Evolutionary conservation across 2,797 vertebrate genomes (phyloP), one percentile per base, ranked within the genome.

Genomic region (Luscinia megarhynchos): DNA sequence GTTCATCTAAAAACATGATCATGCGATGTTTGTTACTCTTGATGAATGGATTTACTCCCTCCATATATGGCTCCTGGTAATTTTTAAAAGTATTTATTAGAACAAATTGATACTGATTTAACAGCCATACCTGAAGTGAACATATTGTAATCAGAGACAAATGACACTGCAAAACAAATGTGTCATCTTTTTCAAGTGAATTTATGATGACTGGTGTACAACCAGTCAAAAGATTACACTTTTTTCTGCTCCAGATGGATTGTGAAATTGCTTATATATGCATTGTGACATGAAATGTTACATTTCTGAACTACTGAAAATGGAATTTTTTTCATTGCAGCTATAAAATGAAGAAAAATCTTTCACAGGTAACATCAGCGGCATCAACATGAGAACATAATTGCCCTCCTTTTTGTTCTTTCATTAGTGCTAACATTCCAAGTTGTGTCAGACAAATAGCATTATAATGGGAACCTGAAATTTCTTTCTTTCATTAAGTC

Each of bases 1-100:
- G 98, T 97, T 99, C 99, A 98, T 99, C 99, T 97, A 99, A 98
- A 98, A 99, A 99, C 99, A 99, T 99, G 97, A 99, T 99, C 99
- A 99, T 99, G 81, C 98, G 98, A 93, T 99, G 99, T 97, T 99
- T 99, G 97, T 99, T 99, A 97, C 98, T 99, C 98, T 99, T 99
- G 97, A 99, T 99, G 96, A 99, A 99, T 95, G 99, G 99, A 97
- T 99, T 99, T 76, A 99, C 99, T 34, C 99, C 99, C 97, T 99
- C 99, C 99, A 99, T 99, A 92, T 99, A 99, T n/a, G 99, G 99
- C 84, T 99, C 99, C 99, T 99, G 97, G 93, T 62, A 98, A 97
- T 96, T 90, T 96, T 43, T 24, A 90, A 87, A 94, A 90, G 26
- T 62, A 84, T 87, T 79, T 91, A 74, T 93, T 92, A 72, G 73